Base-by-base conservation (phyloP, 1,140 invertebrate species). In the Trichonephila clavipes region DNA sequence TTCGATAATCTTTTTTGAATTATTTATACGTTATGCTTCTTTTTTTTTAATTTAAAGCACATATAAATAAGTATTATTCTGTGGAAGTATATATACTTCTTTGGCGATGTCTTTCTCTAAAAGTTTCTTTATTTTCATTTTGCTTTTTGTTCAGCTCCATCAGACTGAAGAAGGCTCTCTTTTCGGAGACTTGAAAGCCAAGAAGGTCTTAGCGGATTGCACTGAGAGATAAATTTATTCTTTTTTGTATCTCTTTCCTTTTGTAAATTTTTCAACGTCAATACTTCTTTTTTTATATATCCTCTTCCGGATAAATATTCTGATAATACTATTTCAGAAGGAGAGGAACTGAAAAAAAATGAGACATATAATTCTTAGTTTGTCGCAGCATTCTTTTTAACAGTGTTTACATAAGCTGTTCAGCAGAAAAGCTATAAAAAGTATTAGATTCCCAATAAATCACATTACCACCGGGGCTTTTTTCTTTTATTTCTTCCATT, bases 401-500 rank as follows among this genome's bases (percentile, higher is more conserved):
- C 91, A 77, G 83, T 92, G 91, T 92, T 92, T 92, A 92, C 91
- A 92, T 92, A 92, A 92, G 91, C 91, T 87, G 83, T 16, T 87
- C 51, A 7, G 83, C n/a, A 92, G 77, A 87, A 90, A 92, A 92
- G 91, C 91, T 92, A 92, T 92, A 92, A 92, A 92, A 92, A 92
- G 91, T 92, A 92, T 92, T 92, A 92, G 91, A 92, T 92, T 92
- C 83, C 64, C 83, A 92, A 92, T 92, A 92, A 92, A 92, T 92
- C 91, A 92, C 91, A 92, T 92, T 92, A 92, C 91, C 81, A 82
- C 61, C 40, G 62, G 83, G 69, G 18, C 66, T 90, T 91, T 59
- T 92, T 72, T 51, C n/a, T 59, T 34, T 12, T 86, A 24, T 72
- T 44, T 83, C 34, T 81, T 69, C 18, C 28, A n/a, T 66, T 85